Conservation (phyloP, 1,140 invertebrate species). For the Cydia pomonella region DNA sequence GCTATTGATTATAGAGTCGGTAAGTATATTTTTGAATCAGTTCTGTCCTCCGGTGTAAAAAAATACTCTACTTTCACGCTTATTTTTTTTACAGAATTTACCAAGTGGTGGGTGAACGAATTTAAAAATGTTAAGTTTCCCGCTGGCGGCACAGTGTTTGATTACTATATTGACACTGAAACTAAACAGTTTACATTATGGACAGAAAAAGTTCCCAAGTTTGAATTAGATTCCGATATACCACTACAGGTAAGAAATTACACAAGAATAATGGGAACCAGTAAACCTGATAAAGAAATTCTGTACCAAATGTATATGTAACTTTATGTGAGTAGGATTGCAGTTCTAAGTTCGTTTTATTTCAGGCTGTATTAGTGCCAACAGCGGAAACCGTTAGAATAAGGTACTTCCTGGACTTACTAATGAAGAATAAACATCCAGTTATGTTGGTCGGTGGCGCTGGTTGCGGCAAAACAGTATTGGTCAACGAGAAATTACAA, state of each 20-base stretch:
- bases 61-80: background rate
- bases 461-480: slow-evolving; percentile 94
- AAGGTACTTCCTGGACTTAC: slow-evolving; percentile 92
- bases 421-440: slow-evolving; percentile 93
- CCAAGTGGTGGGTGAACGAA: slow-evolving; percentile 98
- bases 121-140: slow-evolving; percentile 98
- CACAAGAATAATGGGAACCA: background rate
- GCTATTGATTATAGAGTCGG: slow-evolving; percentile 85
- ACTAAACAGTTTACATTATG: slow-evolving; percentile 94
- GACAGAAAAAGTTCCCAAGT: slow-evolving; percentile 93
- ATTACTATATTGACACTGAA: slow-evolving; percentile 96
- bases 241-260: slow-evolving; percentile 88
- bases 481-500: slow-evolving; percentile 92
- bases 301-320: background rate
- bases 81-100: slow-evolving; percentile 86
- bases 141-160: slow-evolving; percentile 94
- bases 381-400: slow-evolving; percentile 96
- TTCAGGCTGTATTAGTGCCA: slow-evolving; percentile 93
- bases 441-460: slow-evolving; percentile 97
- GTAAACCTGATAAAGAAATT: background rate
- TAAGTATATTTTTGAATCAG: slow-evolving; percentile 45
- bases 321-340: background rate
- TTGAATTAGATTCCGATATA: slow-evolving; percentile 95
- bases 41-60: slow-evolving; percentile 23
- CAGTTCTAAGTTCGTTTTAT: slow-evolving; percentile 24